Percentiles rank a stretch among this genome's conserved stretches.
These are phyloP conservation scores for Jordanella pulchra DNA, from an alignment of 2,797 vertebrate genomes.

Conservation along the genomic window DNA sequence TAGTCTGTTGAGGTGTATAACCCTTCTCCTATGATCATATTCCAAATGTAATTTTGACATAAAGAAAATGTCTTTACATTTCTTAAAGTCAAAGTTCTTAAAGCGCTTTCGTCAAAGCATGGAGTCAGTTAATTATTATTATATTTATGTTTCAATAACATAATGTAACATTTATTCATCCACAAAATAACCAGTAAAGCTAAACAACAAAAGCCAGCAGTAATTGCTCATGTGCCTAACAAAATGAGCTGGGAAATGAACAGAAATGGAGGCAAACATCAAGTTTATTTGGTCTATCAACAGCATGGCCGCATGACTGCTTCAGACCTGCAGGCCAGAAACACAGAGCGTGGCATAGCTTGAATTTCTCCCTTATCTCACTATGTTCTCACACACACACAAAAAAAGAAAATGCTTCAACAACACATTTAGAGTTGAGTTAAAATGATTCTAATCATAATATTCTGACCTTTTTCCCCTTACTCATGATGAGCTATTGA, in stretches of 20 bases:
- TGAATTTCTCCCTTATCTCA: slow-evolving; percentile 41
- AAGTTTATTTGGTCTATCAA: slow-evolving; percentile 63
- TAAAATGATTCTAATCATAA: slow-evolving; percentile 56
- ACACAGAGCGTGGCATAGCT: slow-evolving; percentile 52
- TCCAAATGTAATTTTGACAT: slow-evolving; percentile 1
- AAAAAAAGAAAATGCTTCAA: slow-evolving; percentile 8
- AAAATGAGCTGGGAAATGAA: slow-evolving; percentile 65
- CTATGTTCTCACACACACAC: slow-evolving; percentile 34
- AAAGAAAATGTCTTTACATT: background rate
- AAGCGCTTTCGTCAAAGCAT: no score
- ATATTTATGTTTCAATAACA: slow-evolving; percentile 8
- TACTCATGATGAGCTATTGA: slow-evolving; percentile 71
- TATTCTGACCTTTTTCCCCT: slow-evolving; percentile 53
- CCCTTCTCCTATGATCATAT: background rate
- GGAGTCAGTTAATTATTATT: background rate
- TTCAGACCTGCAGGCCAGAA: slow-evolving; percentile 53
- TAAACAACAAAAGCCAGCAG: slow-evolving; percentile 45
- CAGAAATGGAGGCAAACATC: slow-evolving; percentile 60
- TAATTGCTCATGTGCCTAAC: slow-evolving; percentile 68
- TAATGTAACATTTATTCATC: background rate
- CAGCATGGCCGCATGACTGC: slow-evolving; percentile 58
- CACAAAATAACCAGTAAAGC: slow-evolving; percentile 30
- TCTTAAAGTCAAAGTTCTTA: no score
- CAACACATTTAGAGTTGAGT: slow-evolving; percentile 45
- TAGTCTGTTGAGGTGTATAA: background rate